A percentile compares a stretch with the other conserved stretches of the same genome.
phyloP scores from a whole-genome alignment of 2,888 invertebrate species.

The Pseudoips prasinana region DNA sequence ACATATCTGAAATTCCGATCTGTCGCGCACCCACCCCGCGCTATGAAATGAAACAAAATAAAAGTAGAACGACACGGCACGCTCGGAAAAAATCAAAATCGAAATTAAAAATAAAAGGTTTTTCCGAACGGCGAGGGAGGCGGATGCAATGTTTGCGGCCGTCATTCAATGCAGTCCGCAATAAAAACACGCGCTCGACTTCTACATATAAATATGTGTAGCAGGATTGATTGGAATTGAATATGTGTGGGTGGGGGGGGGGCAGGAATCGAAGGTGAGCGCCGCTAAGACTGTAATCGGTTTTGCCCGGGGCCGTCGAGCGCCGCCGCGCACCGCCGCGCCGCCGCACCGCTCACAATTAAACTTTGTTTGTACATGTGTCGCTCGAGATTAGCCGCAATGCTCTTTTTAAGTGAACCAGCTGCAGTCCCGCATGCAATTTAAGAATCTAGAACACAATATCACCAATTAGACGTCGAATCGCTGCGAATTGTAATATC shows the following conservation, averaged over 20 bases:
- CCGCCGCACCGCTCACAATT: slow-evolving; percentile 69
- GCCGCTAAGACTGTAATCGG: slow-evolving; percentile 80
- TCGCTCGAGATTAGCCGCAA: slow-evolving; percentile 79
- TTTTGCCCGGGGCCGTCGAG: slow-evolving; percentile 66
- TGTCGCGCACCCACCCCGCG: slow-evolving; percentile 79
- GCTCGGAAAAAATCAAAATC: slow-evolving; percentile 80
- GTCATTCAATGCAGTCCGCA: slow-evolving; percentile 78
- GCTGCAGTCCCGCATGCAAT: slow-evolving; percentile 70
- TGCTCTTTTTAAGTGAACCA: slow-evolving; percentile 79
- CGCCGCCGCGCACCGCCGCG: slow-evolving; percentile 29
- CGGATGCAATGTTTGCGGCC: slow-evolving; percentile 78
- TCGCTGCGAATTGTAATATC: slow-evolving; percentile 8
- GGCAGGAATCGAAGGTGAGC: slow-evolving; percentile 77
- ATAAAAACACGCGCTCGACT: slow-evolving; percentile 73
- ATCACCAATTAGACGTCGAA: slow-evolving; percentile 48
- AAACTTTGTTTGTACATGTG: slow-evolving; percentile 82
- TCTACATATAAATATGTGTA: slow-evolving; percentile 78
- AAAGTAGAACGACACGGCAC: slow-evolving; percentile 72
- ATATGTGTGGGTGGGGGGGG: slow-evolving; percentile 66
- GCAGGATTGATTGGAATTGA: slow-evolving; percentile 81
- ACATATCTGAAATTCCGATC: slow-evolving; percentile 82
- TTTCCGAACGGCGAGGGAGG: slow-evolving; percentile 70
- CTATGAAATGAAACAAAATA: slow-evolving; percentile 83
- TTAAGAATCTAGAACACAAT: slow-evolving; percentile 69
- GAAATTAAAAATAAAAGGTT: slow-evolving; percentile 80